Percentiles rank a stretch among this genome's conserved stretches.
Conservation (phyloP, 2,888 invertebrate species). For the Odontothrips loti region DNA sequence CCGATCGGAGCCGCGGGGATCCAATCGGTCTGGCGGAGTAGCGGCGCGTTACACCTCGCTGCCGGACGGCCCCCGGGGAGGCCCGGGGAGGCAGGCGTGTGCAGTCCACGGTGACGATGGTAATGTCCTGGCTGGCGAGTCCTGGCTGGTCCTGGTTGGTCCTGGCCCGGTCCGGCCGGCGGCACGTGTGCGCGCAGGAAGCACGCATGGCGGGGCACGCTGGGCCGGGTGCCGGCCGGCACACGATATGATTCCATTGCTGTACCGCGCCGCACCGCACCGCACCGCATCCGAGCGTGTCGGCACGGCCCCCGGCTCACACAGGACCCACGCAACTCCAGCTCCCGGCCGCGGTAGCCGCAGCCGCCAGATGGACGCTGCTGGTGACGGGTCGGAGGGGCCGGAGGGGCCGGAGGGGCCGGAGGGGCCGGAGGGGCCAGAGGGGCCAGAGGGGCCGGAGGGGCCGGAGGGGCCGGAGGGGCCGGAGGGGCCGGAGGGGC, state of each 20-base stretch:
- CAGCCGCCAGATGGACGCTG: too few species aligned
- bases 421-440: too few species aligned
- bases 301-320: background rate
- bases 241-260: slow-evolving; percentile 22
- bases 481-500: too few species aligned
- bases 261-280: background rate
- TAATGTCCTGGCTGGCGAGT: slow-evolving; percentile 6
- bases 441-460: too few species aligned
- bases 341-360: too few species aligned
- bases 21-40: too few species aligned
- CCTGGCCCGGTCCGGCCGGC: background rate
- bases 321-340: too few species aligned
- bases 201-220: slow-evolving; percentile 11
- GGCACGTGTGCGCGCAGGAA: slow-evolving; percentile 14
- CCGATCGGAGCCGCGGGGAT: too few species aligned
- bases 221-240: background rate
- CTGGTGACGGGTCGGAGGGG: too few species aligned
- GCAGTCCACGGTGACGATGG: slow-evolving; percentile 7
- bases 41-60: too few species aligned
- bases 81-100: background rate
- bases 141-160: background rate
- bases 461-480: too few species aligned
- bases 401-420: too few species aligned
- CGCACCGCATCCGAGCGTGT: background rate
- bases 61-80: background rate